phyloP scores from a whole-genome alignment of 23 tunicate genomes.

The Corella eumyota region DNA sequence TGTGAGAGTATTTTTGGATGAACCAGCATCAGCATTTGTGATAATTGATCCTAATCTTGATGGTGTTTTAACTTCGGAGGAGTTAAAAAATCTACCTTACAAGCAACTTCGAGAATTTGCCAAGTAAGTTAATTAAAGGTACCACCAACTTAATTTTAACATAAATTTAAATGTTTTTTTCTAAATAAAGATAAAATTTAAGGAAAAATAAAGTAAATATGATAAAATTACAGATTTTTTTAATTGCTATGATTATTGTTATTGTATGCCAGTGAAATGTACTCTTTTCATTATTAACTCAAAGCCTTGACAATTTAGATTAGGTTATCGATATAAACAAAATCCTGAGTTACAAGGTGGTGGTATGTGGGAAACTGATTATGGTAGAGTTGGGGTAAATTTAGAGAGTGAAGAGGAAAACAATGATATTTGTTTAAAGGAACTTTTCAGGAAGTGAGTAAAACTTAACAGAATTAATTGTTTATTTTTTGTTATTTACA shows the following conservation, averaged over 20 bases:
- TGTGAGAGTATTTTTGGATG: conserved; percentile 7
- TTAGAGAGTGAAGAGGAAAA: no score
- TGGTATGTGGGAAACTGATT: conserved; percentile 5
- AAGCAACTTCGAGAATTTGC: conserved; percentile 18
- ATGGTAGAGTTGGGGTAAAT: no score
- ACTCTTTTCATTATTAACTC: neutral
- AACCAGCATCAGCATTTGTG: conserved; percentile 32
- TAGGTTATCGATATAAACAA: neutral
- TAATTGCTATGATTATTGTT: neutral
- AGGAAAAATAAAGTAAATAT: no score
- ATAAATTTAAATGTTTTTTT: no score
- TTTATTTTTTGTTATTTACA: no score
- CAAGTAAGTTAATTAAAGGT: conserved; percentile 1
- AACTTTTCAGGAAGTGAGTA: no score
- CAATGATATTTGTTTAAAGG: no score
- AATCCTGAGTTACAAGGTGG: conserved; percentile 1
- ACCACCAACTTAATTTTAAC: neutral
- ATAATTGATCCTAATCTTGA: conserved; percentile 40
- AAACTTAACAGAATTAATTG: no score
- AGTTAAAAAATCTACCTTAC: conserved; percentile 13
- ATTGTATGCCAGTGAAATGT: neutral
- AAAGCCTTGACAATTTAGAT: no score
- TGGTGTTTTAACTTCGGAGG: conserved; percentile 30
- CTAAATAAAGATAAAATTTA: no score
- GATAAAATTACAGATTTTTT: no score